These are phyloP conservation scores for Adelphocoris suturalis DNA, from an alignment of 2,888 invertebrate species.

Conservation along the genomic window DNA sequence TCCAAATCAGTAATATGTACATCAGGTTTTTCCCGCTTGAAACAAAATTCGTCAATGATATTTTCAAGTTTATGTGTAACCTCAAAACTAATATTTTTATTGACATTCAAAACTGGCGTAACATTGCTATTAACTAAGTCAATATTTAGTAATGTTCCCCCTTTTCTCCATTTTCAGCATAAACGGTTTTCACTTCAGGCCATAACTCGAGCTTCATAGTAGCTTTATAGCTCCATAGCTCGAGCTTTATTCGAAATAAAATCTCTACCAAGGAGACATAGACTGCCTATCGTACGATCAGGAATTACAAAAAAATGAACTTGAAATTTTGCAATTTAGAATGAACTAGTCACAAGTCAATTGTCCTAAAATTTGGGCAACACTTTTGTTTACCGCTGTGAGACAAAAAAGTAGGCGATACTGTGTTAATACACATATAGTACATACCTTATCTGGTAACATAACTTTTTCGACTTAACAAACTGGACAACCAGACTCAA, in stretches of 20 bases:
- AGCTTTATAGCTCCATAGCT: too few relatives aligned
- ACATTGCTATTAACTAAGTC: background rate
- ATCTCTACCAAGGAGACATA: constrained; percentile 36
- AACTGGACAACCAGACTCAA: constrained; percentile 8
- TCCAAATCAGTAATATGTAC: background rate
- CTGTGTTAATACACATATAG: background rate
- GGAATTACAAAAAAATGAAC: constrained; percentile 44
- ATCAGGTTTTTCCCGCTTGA: background rate
- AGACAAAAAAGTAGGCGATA: background rate
- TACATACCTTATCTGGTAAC: background rate
- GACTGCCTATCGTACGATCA: background rate
- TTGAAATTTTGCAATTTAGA: too few relatives aligned
- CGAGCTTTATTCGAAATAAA: constrained; percentile 6
- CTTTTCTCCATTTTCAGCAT: background rate
- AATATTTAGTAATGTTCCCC: constrained; percentile 3
- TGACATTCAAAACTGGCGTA: background rate
- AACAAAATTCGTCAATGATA: background rate
- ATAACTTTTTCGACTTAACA: background rate
- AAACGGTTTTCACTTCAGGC: background rate
- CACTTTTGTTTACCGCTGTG: background rate
- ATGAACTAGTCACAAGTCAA: background rate
- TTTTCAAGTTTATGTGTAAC: background rate
- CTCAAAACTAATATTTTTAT: background rate
- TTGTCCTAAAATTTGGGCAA: background rate
- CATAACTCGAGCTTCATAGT: background rate